Evolutionary conservation across 2,888 invertebrate genomes (phyloP), one percentile per base, ranked within the genome.

Genomic region (Rotaria macrura): DNA sequence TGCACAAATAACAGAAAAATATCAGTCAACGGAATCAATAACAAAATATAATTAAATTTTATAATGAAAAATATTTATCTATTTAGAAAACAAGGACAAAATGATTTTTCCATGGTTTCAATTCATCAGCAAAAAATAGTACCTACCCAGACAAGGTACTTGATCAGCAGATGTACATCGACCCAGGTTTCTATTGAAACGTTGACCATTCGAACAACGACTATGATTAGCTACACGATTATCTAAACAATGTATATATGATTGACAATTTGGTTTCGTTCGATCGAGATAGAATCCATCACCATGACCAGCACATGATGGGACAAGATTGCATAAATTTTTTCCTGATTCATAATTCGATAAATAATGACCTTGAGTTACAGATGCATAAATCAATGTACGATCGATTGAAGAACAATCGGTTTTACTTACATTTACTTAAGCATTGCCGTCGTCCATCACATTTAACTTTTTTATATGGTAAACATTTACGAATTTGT

Each of bases 381-480:
- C 5, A 49, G 20, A 52, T 34, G 25, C 1, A 23, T 52, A 84
- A n/a, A 34, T 34, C 10, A 84, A 49, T 20, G 0, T 14, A 52
- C 20, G 1, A 83, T 23, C n/a, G 0, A 17, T 49, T n/a, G n/a
- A n/a, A n/a, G n/a, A n/a, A n/a, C n/a, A n/a, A 49, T 40, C 14
- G 40, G 17, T n/a, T 43, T 14, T 29, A 49, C 17, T 84, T 83
- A 85, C 86, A 86, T 40, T 74, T 85, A 83, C 74, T 86, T n/a
- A 85, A 85, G 25, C 86, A 86, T 57, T 54, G 84, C 49, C 83
- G 54, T 40, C 86, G n/a, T n/a, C 84, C 83, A 57, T 79, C 86
- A 83, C 84, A 86, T 86, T 84, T 83, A n/a, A 86, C 86, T 83
- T 86, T 85, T 52, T 57, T 83, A 85, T 86, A 86, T 34, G 79